Evolutionary conservation across 2,888 invertebrate genomes (phyloP).

Genomic region (Leptinotarsa peninsularis): DNA sequence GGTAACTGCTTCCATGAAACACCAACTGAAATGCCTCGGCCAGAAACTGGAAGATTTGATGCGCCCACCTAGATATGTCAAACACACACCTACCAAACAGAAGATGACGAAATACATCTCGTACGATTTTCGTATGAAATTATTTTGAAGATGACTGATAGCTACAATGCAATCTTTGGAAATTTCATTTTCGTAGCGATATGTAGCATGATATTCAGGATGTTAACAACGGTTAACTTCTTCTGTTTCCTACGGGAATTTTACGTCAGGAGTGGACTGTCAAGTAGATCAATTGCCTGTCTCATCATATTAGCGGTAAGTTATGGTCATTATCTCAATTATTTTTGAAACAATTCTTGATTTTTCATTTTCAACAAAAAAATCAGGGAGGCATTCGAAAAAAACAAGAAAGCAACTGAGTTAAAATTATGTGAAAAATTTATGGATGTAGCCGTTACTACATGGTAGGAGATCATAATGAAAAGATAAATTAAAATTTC

Average conservation of each 20-base stretch:
- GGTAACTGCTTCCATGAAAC: not conserved
- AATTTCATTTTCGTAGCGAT: not conserved
- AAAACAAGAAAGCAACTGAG: no score
- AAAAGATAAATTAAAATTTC: no score
- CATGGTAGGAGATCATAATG: no score
- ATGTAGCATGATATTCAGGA: not conserved
- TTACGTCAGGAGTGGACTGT: not conserved
- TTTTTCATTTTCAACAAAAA: no score
- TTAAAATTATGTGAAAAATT: no score
- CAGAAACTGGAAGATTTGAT: not conserved
- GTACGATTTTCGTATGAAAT: not conserved
- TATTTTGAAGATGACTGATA: not conserved
- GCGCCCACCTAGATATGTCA: not conserved
- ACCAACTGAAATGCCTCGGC: not conserved
- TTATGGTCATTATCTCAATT: not conserved
- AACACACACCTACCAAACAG: not conserved
- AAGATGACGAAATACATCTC: not conserved
- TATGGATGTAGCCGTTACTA: no score
- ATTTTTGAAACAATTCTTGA: no score
- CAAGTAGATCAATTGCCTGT: not conserved
- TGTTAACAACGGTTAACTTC: not conserved
- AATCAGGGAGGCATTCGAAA: no score
- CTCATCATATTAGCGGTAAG: not conserved
- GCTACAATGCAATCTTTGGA: not conserved
- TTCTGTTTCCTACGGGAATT: not conserved